These are phyloP conservation scores for Ochotona curzoniae DNA, from an alignment of 2,113 vertebrate genomes.

Conservation along the genomic window DNA sequence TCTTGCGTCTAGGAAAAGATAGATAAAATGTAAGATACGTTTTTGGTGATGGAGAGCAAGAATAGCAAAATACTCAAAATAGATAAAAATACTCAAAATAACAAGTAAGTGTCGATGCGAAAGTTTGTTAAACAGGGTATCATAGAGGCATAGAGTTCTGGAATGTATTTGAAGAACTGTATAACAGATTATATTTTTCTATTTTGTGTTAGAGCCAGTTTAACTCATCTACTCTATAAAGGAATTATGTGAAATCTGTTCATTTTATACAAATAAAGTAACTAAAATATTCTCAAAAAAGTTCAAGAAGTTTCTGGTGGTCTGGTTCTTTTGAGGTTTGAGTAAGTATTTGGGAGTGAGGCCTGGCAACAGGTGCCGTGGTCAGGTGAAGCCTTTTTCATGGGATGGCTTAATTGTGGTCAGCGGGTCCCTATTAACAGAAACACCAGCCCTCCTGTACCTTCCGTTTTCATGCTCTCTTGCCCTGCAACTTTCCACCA, in stretches of 20 bases:
- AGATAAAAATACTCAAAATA: background rate
- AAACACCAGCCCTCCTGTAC: background rate
- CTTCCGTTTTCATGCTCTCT: background rate
- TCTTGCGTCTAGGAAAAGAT: background rate
- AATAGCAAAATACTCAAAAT: background rate
- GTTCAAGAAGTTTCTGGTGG: background rate
- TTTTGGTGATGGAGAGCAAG: background rate
- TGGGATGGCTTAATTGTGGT: background rate
- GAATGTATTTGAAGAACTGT: background rate
- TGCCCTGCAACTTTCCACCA: background rate
- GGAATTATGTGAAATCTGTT: too few species aligned
- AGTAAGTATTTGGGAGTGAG: background rate
- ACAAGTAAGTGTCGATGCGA: background rate
- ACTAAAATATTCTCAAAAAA: background rate
- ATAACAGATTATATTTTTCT: background rate
- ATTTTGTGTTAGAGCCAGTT: background rate
- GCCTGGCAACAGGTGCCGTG: background rate
- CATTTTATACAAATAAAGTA: too few species aligned
- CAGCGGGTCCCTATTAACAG: background rate
- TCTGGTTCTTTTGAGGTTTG: background rate
- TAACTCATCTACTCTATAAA: background rate
- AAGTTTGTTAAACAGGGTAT: conserved; percentile 21
- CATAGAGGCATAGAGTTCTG: background rate
- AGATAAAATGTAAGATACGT: background rate
- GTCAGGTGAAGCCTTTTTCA: background rate